Evolutionary conservation across 92 coral and sea anemone species (phyloP).

Genomic region (Phymanthus crucifer): DNA sequence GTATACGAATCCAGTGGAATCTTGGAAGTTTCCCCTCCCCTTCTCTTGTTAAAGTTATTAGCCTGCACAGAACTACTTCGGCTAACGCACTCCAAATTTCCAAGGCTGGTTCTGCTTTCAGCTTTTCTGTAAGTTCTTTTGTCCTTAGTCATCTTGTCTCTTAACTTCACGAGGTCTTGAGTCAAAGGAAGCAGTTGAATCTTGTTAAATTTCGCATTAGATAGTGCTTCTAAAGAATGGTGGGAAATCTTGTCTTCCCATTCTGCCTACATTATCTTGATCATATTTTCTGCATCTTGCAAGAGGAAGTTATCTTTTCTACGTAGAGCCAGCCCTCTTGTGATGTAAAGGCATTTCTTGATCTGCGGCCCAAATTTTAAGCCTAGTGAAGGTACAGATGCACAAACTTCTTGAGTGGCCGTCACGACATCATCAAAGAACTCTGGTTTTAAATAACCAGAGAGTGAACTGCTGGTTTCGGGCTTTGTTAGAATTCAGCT

Average conservation of each 20-base stretch:
- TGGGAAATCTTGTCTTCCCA: constrained; percentile 21
- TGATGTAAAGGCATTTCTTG: constrained; percentile 21
- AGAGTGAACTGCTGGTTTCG: background rate
- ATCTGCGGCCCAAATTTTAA: constrained; percentile 14
- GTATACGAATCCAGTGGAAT: background rate
- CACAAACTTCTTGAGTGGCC: constrained; percentile 27
- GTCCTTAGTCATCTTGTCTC: background rate
- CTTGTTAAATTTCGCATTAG: constrained; percentile 11
- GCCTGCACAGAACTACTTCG: constrained; percentile 7
- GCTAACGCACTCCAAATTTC: constrained; percentile 2
- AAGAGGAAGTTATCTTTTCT: background rate
- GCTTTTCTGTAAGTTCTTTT: background rate
- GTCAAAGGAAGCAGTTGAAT: constrained; percentile 15
- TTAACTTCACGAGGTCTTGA: background rate
- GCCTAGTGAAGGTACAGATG: constrained; percentile 29
- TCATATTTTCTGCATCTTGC: constrained; percentile 1
- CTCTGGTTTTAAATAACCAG: constrained; percentile 41
- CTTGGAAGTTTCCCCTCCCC: constrained; percentile 12
- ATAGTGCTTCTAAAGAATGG: background rate
- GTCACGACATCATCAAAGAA: constrained; percentile 30
- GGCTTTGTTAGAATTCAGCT: constrained; percentile 10
- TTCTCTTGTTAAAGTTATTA: constrained; percentile 10
- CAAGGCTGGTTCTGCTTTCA: background rate
- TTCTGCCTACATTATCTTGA: constrained; percentile 15
- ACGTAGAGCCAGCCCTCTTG: constrained; percentile 14